Percentiles rank a stretch among this genome's conserved stretches.
These are phyloP conservation scores for Notothenia rossii DNA, from an alignment of 2,113 vertebrate genomes.

Conservation along the genomic window DNA sequence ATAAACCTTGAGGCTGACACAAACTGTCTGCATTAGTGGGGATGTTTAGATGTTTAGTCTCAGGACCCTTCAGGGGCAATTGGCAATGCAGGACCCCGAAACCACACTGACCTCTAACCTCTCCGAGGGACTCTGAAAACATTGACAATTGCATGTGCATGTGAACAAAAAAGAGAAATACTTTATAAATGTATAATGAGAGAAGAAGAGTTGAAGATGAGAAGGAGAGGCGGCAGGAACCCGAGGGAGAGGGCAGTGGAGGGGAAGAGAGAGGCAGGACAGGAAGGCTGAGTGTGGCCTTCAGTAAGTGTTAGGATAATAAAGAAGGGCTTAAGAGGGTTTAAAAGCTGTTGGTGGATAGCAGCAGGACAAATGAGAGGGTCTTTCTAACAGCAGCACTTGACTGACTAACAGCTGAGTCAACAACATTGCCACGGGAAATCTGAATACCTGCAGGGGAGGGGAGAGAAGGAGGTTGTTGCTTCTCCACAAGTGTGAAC, in stretches of 20 bases:
- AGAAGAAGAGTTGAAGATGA: slow-evolving; percentile 28
- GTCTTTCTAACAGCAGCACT: slow-evolving; percentile 69
- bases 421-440: slow-evolving; percentile 75
- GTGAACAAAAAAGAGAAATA: slow-evolving; percentile 42
- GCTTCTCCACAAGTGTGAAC: slow-evolving; percentile 46
- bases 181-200: slow-evolving; percentile 25
- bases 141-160: slow-evolving; percentile 31
- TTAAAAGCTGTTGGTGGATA: slow-evolving; percentile 73
- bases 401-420: slow-evolving; percentile 81
- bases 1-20: slow-evolving; percentile 42
- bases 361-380: slow-evolving; percentile 80
- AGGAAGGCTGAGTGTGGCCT: slow-evolving; percentile 69
- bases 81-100: slow-evolving; percentile 41
- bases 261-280: slow-evolving; percentile 37
- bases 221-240: slow-evolving; percentile 31
- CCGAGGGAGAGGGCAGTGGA: slow-evolving; percentile 10
- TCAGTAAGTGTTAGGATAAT: slow-evolving; percentile 81
- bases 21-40: slow-evolving; percentile 55
- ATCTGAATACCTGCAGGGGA: slow-evolving; percentile 60
- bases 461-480: slow-evolving; percentile 42
- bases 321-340: slow-evolving; percentile 75
- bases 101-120: slow-evolving; percentile 69
- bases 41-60: slow-evolving; percentile 76
- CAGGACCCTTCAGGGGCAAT: slow-evolving; percentile 60
- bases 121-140: slow-evolving; percentile 67